Evolutionary conservation across 2,888 invertebrate species (phyloP), one percentile per base, ranked within the genome.

Genomic region (Ornithoptera alexandrae): DNA sequence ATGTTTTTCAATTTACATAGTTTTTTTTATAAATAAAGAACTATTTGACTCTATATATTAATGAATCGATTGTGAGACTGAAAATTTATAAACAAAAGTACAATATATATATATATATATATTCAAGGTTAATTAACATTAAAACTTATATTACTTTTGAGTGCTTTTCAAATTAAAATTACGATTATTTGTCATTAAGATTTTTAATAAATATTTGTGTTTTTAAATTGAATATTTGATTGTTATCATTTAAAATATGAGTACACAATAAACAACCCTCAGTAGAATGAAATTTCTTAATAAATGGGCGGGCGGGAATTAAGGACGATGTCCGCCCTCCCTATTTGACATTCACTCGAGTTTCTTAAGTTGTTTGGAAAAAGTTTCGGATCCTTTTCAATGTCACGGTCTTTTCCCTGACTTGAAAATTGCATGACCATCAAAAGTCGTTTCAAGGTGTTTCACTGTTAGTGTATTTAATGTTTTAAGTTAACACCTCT

Each of bases 281-380:
- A 12, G 18, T 17, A 15, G 1, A 86, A 86, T 85, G 77, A 85
- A 87, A 85, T 84, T 87, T 81, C 83, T 83, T 75, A 84, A 74
- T 72, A 72, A 76, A 78, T 63, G 81, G 80, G 81, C 84, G 81
- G 80, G 81, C 84, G 85, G 84, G 74, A 74, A 77, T 74, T 76
- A 81, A 86, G 85, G 85, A 85, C 88, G 85, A 81, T 84, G 80
- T 82, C 85, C 86, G 87, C 90, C 90, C 89, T 88, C 79, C 83
- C 80, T 84, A 84, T 85, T 89, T 89, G 87, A 87, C 88, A 89
- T 88, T 89, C 87, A 84, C 76, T 75, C 75, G 79, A 86, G 82
- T 88, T 88, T 80, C 86, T 87, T 84, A 84, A 85, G 83, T 77
- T 79, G 79, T 75, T 77, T 75, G 80, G 84, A 89, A 91, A 91